A percentile compares a stretch with the other conserved stretches of the same genome.
phyloP scores from a whole-genome alignment of 2,888 invertebrate species.

The Kryphioiulus occultus region DNA sequence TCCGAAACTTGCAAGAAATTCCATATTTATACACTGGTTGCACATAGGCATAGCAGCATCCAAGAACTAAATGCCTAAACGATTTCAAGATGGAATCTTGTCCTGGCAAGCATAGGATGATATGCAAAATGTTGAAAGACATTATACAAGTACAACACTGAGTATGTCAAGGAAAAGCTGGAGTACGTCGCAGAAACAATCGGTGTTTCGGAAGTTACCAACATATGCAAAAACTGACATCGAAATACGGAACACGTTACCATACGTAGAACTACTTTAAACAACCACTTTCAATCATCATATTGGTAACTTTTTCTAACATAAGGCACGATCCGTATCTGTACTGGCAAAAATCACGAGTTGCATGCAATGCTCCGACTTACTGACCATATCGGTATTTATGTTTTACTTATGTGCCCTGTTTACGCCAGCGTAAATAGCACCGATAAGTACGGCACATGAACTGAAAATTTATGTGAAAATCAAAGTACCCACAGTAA shows the following conservation, averaged over 20 bases:
- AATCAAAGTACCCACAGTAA: neutral
- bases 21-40: neutral
- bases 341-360: neutral
- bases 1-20: neutral
- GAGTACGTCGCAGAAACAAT: neutral
- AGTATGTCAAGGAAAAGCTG: neutral
- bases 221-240: neutral
- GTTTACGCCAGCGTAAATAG: too few relatives aligned
- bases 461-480: neutral
- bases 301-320: neutral
- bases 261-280: neutral
- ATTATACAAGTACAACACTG: neutral
- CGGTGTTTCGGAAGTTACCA: neutral
- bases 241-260: neutral
- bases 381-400: neutral
- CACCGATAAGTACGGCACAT: neutral
- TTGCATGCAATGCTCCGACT: neutral
- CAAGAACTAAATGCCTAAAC: neutral
- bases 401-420: neutral
- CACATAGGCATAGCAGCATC: neutral
- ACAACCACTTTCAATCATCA: neutral
- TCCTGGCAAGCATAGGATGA: neutral
- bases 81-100: neutral
- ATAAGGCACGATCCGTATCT: neutral
- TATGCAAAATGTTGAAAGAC: neutral